phyloP scores from a whole-genome alignment of 2,797 vertebrate genomes.

The Tokudaia muenninki region DNA sequence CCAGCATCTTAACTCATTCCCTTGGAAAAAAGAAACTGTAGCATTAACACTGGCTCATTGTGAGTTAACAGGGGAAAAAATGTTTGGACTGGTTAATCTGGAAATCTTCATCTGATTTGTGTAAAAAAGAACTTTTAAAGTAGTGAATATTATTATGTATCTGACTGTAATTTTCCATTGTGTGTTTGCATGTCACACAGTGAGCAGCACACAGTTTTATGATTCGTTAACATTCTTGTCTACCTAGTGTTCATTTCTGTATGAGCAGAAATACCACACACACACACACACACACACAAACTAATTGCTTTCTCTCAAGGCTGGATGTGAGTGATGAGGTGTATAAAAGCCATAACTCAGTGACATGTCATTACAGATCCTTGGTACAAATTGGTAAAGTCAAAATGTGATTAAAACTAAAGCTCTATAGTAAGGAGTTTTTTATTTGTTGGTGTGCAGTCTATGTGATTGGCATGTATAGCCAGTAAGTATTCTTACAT shows the following conservation, averaged over 20 bases:
- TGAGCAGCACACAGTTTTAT: slow-evolving; percentile 17
- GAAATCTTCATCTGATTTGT: slow-evolving; percentile 48
- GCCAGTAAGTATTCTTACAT: slow-evolving; percentile 8
- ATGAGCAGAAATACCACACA: not conserved
- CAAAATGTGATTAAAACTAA: slow-evolving; percentile 45
- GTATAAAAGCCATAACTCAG: slow-evolving; percentile 28
- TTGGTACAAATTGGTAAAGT: slow-evolving; percentile 48
- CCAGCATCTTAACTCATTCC: slow-evolving; percentile 41
- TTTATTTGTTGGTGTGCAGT: slow-evolving; percentile 27
- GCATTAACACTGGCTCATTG: slow-evolving; percentile 43
- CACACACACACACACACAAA: not conserved
- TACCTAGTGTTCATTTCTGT: too few species aligned
- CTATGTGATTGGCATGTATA: slow-evolving; percentile 42
- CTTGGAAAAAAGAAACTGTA: slow-evolving; percentile 37
- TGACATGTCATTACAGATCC: slow-evolving; percentile 7
- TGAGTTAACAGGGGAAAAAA: not conserved
- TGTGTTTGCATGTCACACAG: not conserved
- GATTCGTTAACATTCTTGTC: slow-evolving; percentile 9
- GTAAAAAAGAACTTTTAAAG: slow-evolving; percentile 41
- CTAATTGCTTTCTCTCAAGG: not conserved
- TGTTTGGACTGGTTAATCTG: not conserved
- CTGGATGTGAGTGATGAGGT: slow-evolving; percentile 11
- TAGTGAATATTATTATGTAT: slow-evolving; percentile 1
- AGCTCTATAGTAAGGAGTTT: slow-evolving; percentile 30
- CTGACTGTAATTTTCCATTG: slow-evolving; percentile 25